Base-by-base conservation (phyloP, 2,797 vertebrate genomes). In the Acipenser ruthenus region DNA sequence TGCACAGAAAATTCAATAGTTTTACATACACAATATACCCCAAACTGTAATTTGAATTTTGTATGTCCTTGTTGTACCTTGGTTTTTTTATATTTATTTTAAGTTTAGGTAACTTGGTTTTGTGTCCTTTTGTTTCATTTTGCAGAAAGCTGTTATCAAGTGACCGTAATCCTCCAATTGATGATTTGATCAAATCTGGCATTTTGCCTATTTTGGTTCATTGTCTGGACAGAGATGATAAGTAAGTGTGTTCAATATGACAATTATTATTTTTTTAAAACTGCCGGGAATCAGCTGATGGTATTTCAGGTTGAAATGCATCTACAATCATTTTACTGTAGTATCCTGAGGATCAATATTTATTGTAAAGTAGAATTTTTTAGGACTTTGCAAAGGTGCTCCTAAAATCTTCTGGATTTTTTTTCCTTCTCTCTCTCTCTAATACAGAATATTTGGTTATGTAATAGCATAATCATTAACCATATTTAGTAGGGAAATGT, bases 161-260 rank as follows among this genome's bases (percentile, higher is more conserved):
- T 80, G 97, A 99, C 82, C 94, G 97, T 72, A 99, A 99, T 77
- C 97, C 97, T 79, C 97, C 97, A 66, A 99, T 99, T 67, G 96
- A 99, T 49, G 97, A 99, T 81, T 90, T 99, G 82, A 98, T 99
- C 80, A 96, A 97, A 80, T 99, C 96, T 82, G 96, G 97, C 78
- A 98, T 99, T 87, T 91, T 99, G 80, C 97, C 95, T 74, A 98
- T 98, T 81, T 82, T 99, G 88, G 97, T 99, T 67, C 94, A 97
- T 87, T 99, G 97, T 87, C 92, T 99, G 88, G 95, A 99, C 84
- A 90, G 95, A 91, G 95, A 98, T 86, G 97, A 99, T 89, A 99
- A 98, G 97, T 98, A 89, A 93, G 94, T 85, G 63, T 64, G 2
- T 68, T 63, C 49, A 55, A 10, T 6, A 53, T 53, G 4, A 4